A percentile compares a stretch with the other conserved stretches of the same genome.
These are phyloP conservation scores for Sipha maydis DNA, from an alignment of 2,888 invertebrate species.

Conservation along the genomic window DNA sequence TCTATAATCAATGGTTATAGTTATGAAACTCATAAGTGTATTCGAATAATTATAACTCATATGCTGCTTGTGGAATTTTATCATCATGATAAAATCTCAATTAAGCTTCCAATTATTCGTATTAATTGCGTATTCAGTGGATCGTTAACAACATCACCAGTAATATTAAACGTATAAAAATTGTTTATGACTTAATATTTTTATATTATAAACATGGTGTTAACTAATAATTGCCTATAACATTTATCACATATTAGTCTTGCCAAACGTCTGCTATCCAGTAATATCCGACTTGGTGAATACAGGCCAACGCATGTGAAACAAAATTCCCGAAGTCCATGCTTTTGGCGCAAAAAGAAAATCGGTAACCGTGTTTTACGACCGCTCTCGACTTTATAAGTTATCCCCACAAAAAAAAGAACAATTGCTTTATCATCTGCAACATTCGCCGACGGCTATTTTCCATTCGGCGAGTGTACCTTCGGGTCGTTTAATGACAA, in stretches of 20 bases:
- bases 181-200: no score
- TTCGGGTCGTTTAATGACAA: background rate
- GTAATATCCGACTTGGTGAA: no score
- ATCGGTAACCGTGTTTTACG: background rate
- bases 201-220: no score
- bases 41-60: no score
- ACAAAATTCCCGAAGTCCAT: background rate
- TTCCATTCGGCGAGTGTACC: background rate
- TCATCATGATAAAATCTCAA: background rate
- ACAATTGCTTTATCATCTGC: background rate
- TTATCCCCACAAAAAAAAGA: background rate
- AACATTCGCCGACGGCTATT: background rate
- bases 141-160: no score
- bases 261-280: no score
- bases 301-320: background rate
- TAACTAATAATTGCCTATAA: no score
- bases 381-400: background rate
- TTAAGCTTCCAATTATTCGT: background rate
- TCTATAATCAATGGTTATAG: no score
- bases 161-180: no score
- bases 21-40: no score
- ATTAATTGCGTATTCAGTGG: no score
- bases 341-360: background rate
- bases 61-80: background rate
- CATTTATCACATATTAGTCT: no score